Conservation (phyloP, 2,797 vertebrate genomes). For the Calcarius lapponicus region DNA sequence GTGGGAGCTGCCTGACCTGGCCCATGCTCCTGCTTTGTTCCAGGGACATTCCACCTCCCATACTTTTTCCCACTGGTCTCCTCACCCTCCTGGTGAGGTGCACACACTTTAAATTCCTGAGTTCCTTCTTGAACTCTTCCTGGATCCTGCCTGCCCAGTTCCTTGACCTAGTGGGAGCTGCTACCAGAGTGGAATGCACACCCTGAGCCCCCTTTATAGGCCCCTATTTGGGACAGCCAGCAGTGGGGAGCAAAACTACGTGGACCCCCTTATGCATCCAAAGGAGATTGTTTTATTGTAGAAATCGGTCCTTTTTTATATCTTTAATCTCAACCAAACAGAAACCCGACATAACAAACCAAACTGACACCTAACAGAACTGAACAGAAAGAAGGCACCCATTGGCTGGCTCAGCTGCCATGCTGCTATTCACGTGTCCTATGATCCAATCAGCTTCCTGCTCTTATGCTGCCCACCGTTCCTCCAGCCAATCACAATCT, state of each 20-base stretch:
- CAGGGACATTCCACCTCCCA: neutral
- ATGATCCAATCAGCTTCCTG: neutral
- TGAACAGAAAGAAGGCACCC: neutral
- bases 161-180: neutral
- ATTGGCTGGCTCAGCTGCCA: neutral
- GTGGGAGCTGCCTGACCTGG: too few relatives aligned
- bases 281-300: neutral
- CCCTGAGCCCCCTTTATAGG: neutral
- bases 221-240: neutral
- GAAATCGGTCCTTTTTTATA: neutral
- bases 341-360: neutral
- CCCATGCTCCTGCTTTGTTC: too few relatives aligned
- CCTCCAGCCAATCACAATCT: neutral
- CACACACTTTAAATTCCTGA: neutral
- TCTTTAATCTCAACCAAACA: neutral
- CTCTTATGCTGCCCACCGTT: accelerated
- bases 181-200: neutral
- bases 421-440: neutral
- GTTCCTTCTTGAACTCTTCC: neutral
- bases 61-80: neutral
- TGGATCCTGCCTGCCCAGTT: neutral
- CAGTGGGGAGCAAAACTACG: neutral
- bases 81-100: neutral
- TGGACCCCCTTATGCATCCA: neutral
- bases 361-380: neutral